Evolutionary conservation across 2,113 vertebrate species (phyloP).

Genomic region (Suncus etruscus): DNA sequence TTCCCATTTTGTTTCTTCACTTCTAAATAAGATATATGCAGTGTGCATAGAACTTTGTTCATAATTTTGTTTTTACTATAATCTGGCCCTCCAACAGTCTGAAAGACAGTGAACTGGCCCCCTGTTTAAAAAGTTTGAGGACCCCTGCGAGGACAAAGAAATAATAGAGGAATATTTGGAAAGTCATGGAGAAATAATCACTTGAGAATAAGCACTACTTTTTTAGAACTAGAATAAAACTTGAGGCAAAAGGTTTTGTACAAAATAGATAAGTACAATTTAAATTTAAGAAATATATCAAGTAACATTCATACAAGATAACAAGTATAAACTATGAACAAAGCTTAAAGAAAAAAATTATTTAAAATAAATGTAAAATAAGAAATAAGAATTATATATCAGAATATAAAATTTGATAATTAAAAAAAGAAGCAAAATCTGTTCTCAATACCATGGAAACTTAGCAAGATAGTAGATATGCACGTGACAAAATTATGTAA

Average conservation of each 20-base stretch:
- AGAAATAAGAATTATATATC: not conserved
- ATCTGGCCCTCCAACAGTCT: too few species aligned
- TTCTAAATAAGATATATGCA: too few species aligned
- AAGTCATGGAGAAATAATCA: too few species aligned
- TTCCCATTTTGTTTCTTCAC: too few species aligned
- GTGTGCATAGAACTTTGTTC: too few species aligned
- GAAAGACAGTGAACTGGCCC: too few species aligned
- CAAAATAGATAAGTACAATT: not conserved
- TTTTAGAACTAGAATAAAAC: not conserved
- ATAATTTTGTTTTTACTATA: too few species aligned
- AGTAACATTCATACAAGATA: not conserved
- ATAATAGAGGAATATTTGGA: too few species aligned
- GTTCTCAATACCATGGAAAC: not conserved
- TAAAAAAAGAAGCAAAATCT: not conserved
- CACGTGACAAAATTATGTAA: not conserved
- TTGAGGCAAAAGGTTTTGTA: not conserved
- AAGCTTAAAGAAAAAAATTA: not conserved
- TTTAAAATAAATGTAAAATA: conserved; percentile 7
- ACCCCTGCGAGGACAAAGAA: too few species aligned
- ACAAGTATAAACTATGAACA: not conserved
- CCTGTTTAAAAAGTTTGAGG: too few species aligned
- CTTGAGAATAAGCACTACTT: too few species aligned
- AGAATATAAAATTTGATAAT: conserved; percentile 27
- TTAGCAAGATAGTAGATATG: not conserved
- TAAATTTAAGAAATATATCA: not conserved